Evolutionary conservation across 2,888 invertebrate species (phyloP).

Genomic region (Eupithecia inturbata): DNA sequence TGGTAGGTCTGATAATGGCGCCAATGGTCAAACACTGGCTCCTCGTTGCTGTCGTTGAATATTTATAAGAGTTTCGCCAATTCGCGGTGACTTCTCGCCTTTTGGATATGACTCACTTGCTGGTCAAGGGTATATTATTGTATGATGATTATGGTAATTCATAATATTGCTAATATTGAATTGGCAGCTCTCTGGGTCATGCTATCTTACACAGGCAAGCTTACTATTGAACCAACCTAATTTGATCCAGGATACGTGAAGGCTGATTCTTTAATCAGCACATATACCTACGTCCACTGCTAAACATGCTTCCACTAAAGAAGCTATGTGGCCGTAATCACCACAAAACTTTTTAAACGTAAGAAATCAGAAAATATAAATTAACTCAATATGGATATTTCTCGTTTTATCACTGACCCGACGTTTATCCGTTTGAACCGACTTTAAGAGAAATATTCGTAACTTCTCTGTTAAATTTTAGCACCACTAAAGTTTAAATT

Average conservation of each 20-base stretch:
- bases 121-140: conserved; percentile 37
- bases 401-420: too few species aligned
- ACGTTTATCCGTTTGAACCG: too few species aligned
- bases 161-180: conserved; percentile 4
- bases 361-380: too few species aligned
- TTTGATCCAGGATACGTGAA: not conserved
- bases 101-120: conserved; percentile 32
- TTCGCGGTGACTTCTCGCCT: conserved; percentile 36
- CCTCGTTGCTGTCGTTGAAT: conserved; percentile 17
- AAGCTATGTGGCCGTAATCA: too few species aligned
- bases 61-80: conserved; percentile 35
- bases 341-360: too few species aligned
- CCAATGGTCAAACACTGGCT: conserved; percentile 19
- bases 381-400: too few species aligned
- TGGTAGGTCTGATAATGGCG: conserved; percentile 20
- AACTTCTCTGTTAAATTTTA: too few species aligned
- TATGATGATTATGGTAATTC: conserved; percentile 4
- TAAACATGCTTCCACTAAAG: too few species aligned
- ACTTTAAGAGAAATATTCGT: too few species aligned
- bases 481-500: too few species aligned
- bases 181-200: not conserved
- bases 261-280: too few species aligned
- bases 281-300: too few species aligned
- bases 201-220: not conserved
- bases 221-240: not conserved